Base-by-base conservation (phyloP, 1,140 invertebrate genomes). In the Psix sp. region DNA sequence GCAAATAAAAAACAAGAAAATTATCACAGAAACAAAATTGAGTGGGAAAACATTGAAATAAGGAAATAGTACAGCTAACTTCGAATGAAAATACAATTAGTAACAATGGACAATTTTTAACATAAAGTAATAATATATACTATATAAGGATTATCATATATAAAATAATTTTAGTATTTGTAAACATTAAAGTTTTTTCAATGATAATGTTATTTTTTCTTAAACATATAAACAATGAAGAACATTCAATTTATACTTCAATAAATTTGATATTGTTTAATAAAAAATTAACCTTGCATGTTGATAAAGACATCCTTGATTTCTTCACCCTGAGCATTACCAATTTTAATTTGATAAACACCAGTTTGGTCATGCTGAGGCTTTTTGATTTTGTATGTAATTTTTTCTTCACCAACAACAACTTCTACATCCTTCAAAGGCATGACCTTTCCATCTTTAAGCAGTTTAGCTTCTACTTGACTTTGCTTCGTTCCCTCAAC, bases 351-450 rank as follows among this genome's bases (percentile, higher is more conserved):
- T 85, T 95, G 92, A 82, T 96, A 97, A 77, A 91, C 90, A 10
- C 95, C 96, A 35, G 93, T 92, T 60, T 91, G 90, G 43, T 94
- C 93, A 38, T 95, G 89, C 0, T 91, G 88, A 1, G 96, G 95
- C 85, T 97, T 97, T 79, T 96, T 96, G 72, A 97, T 91, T 83
- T 95, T 97, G 81, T 94, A 96, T 0, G 92, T 91, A 15, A 97
- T 90, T 83, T 96, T 96, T 62, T 97, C 95, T 73, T 96, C 94
- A n/a, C 91, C 90, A 3, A 97, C 91, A 11, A 94, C 89, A n/a
- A 94, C 90, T 82, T 98, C 96, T 10, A 96, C 92, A 72, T 97
- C 96, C 81, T 96, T 97, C 1, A 93, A 84, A 10, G 93, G 92
- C 46, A 98, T 81, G 0, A 92, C 88, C 87, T 97, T 96, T 2